Conservation (phyloP, 23 tunicate species). For the Diplosoma virens region DNA sequence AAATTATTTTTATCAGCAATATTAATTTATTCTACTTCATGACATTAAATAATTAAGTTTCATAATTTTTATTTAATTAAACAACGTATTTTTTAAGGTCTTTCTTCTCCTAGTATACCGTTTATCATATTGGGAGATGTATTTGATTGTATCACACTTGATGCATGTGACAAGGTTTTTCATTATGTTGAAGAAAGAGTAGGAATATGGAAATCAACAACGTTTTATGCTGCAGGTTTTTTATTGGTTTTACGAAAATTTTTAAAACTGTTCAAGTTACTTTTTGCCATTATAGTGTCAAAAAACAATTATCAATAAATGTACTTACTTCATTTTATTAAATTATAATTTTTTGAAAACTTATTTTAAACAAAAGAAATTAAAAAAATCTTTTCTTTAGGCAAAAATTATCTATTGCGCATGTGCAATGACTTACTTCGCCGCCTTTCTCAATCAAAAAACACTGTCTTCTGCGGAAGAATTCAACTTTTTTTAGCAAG, state of each 20-base stretch:
- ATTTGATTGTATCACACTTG: slow-evolving; percentile 81
- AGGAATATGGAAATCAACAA: slow-evolving; percentile 80
- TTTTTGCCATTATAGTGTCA: not conserved
- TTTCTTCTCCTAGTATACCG: slow-evolving; percentile 80
- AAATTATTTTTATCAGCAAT: no score
- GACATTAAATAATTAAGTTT: no score
- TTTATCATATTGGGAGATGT: slow-evolving; percentile 81
- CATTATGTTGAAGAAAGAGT: slow-evolving; percentile 86
- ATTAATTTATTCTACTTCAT: no score
- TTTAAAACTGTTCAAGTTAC: not conserved
- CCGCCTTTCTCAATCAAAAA: slow-evolving; percentile 85
- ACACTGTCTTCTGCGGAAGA: slow-evolving; percentile 98
- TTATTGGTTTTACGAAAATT: not conserved
- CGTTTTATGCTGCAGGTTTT: slow-evolving; percentile 88
- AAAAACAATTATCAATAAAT: not conserved
- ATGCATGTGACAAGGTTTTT: slow-evolving; percentile 78
- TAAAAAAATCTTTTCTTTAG: no score
- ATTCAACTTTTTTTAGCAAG: slow-evolving; percentile 93
- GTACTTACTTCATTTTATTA: no score
- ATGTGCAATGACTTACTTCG: slow-evolving; percentile 97
- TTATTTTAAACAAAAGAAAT: no score
- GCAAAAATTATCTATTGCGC: slow-evolving; percentile 86
- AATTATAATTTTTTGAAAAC: no score
- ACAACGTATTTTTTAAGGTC: slow-evolving; percentile 26
- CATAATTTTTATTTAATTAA: no score